Evolutionary conservation across 2,888 invertebrate species (phyloP), one percentile per base, ranked within the genome.

Genomic region (Caprella mutica): DNA sequence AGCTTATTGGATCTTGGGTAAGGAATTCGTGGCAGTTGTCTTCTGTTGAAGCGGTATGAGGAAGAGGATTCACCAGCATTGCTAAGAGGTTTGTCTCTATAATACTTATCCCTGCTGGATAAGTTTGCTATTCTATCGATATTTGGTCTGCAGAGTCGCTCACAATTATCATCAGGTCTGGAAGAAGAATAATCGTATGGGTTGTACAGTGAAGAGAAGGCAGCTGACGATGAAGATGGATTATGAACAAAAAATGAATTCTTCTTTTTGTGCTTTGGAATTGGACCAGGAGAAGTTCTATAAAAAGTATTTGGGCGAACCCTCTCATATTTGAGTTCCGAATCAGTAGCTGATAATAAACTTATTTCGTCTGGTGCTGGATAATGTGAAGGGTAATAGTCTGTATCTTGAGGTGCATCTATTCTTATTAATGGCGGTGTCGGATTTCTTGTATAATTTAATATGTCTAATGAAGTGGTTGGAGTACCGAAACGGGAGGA

Each of bases 281-380:
- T 52, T 26, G 59, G 54, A 44, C 52, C 48, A 29, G 62, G 62
- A 23, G 62, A 56, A 33, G 59, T 62, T 30, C 51, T 59, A 46
- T 62, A 62, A 44, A 62, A 53, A 38, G 55, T 56, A 54, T 62
- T 50, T 26, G 59, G 59, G 39, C 59, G 52, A 30, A 62, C 58
- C 38, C 56, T 51, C 56, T 62, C 62, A 54, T 62, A 62, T 52
- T 62, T 59, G 39, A 56, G 38, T 50, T 59, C 62, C 4, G 62
- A 62, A 55, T 62, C 62, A 39, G 62, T 56, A 43, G 56, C 57
- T 24, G 62, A 62, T 46, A 59, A 54, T 51, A 62, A 54, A 55
- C 62, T 62, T 40, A 62, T 44, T 56, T 59, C 53, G 59, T 62
- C 62, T 38, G 62, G 56, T 29, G 48, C 48, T 5, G 48, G 29